phyloP scores from a whole-genome alignment of 53 echinoderm and acorn worm genomes.

The Holothuria scabra region DNA sequence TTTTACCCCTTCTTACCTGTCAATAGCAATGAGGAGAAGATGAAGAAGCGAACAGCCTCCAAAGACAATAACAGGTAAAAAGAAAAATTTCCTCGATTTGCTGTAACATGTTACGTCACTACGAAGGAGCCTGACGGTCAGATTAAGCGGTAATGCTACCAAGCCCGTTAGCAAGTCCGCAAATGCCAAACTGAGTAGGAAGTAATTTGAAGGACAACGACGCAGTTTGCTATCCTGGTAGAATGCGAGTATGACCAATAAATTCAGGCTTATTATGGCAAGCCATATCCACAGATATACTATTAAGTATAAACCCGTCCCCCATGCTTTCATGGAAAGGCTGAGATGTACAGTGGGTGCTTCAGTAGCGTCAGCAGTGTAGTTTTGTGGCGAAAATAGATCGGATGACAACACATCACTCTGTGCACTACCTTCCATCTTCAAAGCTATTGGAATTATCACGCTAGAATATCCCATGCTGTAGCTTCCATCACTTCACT shows the following conservation, averaged over 20 bases:
- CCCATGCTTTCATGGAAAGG: neutral
- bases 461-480: no score
- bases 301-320: neutral
- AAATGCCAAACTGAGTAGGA: constrained; percentile 23
- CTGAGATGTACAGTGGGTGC: no score
- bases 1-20: neutral
- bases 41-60: constrained; percentile 33
- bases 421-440: no score
- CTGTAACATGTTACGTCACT: constrained; percentile 30
- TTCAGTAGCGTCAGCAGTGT: no score
- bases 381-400: no score
- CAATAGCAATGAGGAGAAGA: constrained; percentile 19
- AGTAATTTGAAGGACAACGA: constrained; percentile 29
- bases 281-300: constrained; percentile 15
- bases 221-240: constrained; percentile 1
- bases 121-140: neutral
- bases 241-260: constrained; percentile 9
- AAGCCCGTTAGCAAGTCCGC: constrained; percentile 23
- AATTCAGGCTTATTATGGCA: neutral
- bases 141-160: constrained; percentile 24
- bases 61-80: constrained; percentile 26
- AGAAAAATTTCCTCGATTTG: constrained; percentile 24
- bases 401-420: no score
- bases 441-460: no score
- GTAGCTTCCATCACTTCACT: no score